These are phyloP conservation scores for Drosophila vallismaia DNA, from an alignment of 2,888 invertebrate genomes.

Conservation along the genomic window DNA sequence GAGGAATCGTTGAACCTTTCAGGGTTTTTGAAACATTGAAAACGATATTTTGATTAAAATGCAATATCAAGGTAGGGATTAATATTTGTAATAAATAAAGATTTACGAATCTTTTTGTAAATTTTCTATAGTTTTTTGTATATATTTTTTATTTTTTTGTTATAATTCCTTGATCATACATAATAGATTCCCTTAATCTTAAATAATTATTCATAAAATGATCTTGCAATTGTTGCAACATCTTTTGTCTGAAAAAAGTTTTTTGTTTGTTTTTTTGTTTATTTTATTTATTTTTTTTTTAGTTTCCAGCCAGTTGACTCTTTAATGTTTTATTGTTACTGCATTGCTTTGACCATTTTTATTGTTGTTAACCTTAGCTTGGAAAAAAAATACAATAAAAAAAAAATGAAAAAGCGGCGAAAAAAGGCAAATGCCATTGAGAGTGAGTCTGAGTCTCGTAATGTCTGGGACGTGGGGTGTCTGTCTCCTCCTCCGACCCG, in stretches of 20 bases:
- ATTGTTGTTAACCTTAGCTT: conserved; percentile 79
- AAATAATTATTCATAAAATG: conserved; percentile 4
- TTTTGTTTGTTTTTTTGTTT: not conserved
- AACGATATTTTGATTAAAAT: not conserved
- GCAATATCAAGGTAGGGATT: not conserved
- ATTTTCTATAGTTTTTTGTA: not conserved
- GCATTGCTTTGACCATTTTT: conserved; percentile 53
- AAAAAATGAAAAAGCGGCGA: conserved; percentile 19
- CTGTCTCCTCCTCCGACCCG: conserved; percentile 3
- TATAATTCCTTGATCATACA: no score
- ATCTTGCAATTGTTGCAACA: not conserved
- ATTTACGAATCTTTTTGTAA: no score
- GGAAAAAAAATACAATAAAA: conserved; percentile 48
- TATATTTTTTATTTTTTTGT: not conserved
- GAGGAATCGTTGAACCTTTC: conserved; percentile 19
- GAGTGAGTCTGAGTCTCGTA: conserved; percentile 53
- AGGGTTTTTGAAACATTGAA: conserved; percentile 25
- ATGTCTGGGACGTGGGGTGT: conserved; percentile 38
- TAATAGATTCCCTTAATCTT: not conserved
- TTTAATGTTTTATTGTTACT: conserved; percentile 51
- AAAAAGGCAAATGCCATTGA: conserved; percentile 72
- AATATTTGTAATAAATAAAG: not conserved
- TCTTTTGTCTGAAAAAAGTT: conserved; percentile 18
- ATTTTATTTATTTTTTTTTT: conserved; percentile 9
- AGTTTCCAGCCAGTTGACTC: conserved; percentile 11